These are phyloP conservation scores for Pontoporia blainvillei DNA, from an alignment of 2,113 vertebrate species.

Conservation along the genomic window DNA sequence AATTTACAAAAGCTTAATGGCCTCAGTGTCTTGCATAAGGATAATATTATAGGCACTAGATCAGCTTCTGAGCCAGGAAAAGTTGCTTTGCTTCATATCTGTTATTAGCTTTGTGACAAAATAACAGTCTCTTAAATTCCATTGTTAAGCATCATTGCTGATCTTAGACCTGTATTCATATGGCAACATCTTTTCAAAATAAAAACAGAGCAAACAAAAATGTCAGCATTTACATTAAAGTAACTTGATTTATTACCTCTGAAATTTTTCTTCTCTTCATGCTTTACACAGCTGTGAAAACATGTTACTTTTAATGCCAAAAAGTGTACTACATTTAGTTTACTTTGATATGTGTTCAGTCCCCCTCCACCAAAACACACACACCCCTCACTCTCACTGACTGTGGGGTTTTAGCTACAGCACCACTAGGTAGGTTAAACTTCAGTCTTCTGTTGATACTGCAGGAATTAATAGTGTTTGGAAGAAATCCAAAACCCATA, in stretches of 20 bases:
- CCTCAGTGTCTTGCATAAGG: constrained; percentile 82
- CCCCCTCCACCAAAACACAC: background rate
- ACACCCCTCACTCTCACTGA: background rate
- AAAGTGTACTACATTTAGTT: background rate
- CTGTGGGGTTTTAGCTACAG: background rate
- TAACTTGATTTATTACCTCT: background rate
- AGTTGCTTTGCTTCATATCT: constrained; percentile 66
- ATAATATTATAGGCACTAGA: constrained; percentile 75
- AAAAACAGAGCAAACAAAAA: background rate
- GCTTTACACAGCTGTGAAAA: constrained; percentile 7
- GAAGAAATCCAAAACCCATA: background rate
- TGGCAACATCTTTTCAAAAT: background rate
- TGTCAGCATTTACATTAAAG: background rate
- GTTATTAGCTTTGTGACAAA: constrained; percentile 45
- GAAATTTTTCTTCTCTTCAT: background rate
- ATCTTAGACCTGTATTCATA: background rate
- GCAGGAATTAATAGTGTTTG: background rate
- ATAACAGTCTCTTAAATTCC: background rate
- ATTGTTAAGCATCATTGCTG: constrained; percentile 11
- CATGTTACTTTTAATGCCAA: background rate
- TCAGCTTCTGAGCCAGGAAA: constrained; percentile 80
- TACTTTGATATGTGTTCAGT: background rate
- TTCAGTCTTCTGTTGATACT: background rate
- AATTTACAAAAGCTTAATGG: constrained; percentile 81
- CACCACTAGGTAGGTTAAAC: background rate